Base-by-base conservation (phyloP, 2,888 invertebrate species). In the Hydrotaea cyrtoneurina region DNA sequence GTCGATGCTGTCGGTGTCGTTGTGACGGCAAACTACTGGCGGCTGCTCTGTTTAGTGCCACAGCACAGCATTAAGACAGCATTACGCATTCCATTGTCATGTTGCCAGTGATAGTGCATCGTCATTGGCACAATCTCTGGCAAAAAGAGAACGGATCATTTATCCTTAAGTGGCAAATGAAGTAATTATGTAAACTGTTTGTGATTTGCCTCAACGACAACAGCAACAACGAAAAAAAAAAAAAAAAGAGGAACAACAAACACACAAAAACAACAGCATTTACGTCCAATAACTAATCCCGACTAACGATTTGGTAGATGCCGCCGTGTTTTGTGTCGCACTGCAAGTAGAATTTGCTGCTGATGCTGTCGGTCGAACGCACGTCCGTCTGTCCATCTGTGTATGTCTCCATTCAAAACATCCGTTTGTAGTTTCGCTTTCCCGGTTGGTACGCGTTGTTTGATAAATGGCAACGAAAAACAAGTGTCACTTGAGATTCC, bases 401-500 rank as follows among this genome's bases (percentile, higher is more conserved):
- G 26, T 62, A 62, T 36, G 36, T 62, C 62, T 73, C 57, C 69
- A 69, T 71, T 53, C 21, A 77, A 62, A 62, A 62, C 62, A 62
- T 62, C 62, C 62, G 62, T 62, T 62, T 62, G 31, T 62, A 31
- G 26, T 31, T 62, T 31, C 7, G 62, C 31, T 62, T 62, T 62
- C 62, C 62, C 26, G 31, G 62, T 62, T 62, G 31, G 62, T 62
- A 36, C 21, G 21, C 59, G 72, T 74, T 69, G 76, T 43, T 77
- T 81, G 76, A 82, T 66, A 82, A 82, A 85, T 85, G 79, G 73
- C 73, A 74, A 66, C 76, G 79, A 77, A 81, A 80, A 85, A 85
- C 79, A 82, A 81, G 82, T 80, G 79, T 82, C 73, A 82, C 64
- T 82, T 82, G 74, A 78, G 75, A 85, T 85, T 80, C 85, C 74